Percentiles rank a stretch among this genome's conserved stretches.
These are phyloP conservation scores for Heliconius erato DNA, from an alignment of 2,888 invertebrate genomes.

Conservation along the genomic window DNA sequence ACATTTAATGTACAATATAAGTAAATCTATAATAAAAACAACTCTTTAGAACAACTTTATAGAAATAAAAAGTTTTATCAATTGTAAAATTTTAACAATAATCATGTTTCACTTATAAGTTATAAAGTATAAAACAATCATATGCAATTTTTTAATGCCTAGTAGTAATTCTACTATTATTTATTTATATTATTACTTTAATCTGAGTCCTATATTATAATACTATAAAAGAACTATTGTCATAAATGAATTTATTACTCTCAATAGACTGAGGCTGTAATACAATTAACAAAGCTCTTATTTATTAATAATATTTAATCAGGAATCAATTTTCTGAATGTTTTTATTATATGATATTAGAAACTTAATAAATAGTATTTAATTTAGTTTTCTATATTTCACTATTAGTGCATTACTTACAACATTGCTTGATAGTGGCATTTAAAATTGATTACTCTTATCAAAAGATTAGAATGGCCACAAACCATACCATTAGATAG, in stretches of 20 bases:
- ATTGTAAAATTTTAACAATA: neutral
- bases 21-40: neutral
- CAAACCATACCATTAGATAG: neutral
- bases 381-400: neutral
- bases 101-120: neutral
- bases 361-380: neutral
- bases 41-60: neutral
- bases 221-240: no score
- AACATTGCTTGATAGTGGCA: constrained; percentile 11
- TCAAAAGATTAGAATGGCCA: constrained; percentile 10
- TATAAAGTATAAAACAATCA: neutral
- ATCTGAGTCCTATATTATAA: no score
- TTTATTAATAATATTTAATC: neutral
- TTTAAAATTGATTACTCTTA: constrained; percentile 24
- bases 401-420: neutral
- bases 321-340: neutral
- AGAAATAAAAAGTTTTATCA: neutral
- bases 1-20: neutral
- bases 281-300: no score
- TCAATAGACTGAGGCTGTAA: no score
- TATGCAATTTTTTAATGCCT: neutral
- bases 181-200: no score
- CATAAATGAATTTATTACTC: no score
- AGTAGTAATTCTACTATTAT: neutral
- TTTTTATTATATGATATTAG: neutral